Evolutionary conservation across 2,888 invertebrate species (phyloP), one percentile per base, ranked within the genome.

Genomic region (Diadromus collaris): DNA sequence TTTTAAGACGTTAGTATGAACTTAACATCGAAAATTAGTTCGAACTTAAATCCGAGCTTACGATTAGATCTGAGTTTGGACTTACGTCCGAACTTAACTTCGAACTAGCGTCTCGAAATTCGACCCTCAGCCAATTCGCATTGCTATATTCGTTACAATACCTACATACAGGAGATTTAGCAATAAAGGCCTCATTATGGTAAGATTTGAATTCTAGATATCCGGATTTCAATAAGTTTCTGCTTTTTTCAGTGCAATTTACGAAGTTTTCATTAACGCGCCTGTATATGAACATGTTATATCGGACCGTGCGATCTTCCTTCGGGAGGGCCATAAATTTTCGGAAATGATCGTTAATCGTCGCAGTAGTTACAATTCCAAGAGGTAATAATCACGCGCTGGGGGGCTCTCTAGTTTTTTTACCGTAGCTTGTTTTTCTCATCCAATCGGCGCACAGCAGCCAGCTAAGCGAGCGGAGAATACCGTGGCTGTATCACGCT

Each of bases 341-440:
- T 56, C 46, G 34, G 38, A 38, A 70, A 76, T 21, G 68, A 65
- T 72, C 76, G 69, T 76, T 76, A 69, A 76, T 79, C 68, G 73
- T 73, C 34, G 72, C 60, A 56, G 64, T 69, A 65, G 73, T 72
- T 73, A 75, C 63, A 41, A 67, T 48, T 51, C 68, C 68, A 41
- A 51, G 79, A 69, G 76, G 51, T 69, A 69, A 79, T 61, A 65
- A 76, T 79, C 73, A 68, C 67, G 64, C 69, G 38, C 64, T 51
- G 38, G 48, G 64, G 48, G 13, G 38, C 29, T 69, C 70, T 69
- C 54, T 65, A 70, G 73, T 76, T 79, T 76, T 65, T 70, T 70
- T 70, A 54, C 65, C 56, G 32, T 71, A 63, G 24, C 61, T 61
- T 74, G 72, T 77, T 80, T 80, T 70, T 34, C 61, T 27, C 48